Percentiles rank a stretch among this genome's conserved stretches.
These are phyloP conservation scores for Eueides isabella DNA, from an alignment of 1,140 invertebrate species.

Conservation along the genomic window DNA sequence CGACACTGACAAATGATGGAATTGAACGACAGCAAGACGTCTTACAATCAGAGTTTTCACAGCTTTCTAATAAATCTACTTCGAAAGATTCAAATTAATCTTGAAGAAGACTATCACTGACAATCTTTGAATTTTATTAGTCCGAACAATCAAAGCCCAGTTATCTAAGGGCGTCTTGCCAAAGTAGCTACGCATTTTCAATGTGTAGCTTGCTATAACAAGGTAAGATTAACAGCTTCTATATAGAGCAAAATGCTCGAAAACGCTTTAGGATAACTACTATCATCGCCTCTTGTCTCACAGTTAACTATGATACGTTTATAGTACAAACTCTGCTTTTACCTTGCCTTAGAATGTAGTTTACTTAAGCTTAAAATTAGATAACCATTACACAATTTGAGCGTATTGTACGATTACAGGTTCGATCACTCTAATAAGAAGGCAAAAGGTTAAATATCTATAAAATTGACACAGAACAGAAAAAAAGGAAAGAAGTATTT, in stretches of 20 bases:
- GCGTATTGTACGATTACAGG: too few species aligned
- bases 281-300: neutral
- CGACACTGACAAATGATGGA: conserved; percentile 39
- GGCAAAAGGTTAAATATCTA: too few species aligned
- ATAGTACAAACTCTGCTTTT: neutral
- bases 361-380: too few species aligned
- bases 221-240: neutral
- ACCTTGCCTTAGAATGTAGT: neutral
- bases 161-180: conserved; percentile 1
- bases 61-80: conserved; percentile 38
- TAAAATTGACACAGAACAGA: too few species aligned
- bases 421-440: too few species aligned
- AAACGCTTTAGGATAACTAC: neutral
- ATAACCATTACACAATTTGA: too few species aligned
- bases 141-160: conserved; percentile 21
- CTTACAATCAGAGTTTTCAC: conserved; percentile 36
- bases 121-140: conserved; percentile 29
- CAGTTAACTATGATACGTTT: neutral
- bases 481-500: too few species aligned
- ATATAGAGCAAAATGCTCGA: neutral
- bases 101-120: conserved; percentile 26
- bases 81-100: conserved; percentile 41
- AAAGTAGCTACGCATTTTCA: too few species aligned
- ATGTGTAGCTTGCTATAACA: neutral
- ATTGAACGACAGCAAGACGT: conserved; percentile 26